phyloP scores from a whole-genome alignment of 1,140 invertebrate species.

The Magallana angulata region DNA sequence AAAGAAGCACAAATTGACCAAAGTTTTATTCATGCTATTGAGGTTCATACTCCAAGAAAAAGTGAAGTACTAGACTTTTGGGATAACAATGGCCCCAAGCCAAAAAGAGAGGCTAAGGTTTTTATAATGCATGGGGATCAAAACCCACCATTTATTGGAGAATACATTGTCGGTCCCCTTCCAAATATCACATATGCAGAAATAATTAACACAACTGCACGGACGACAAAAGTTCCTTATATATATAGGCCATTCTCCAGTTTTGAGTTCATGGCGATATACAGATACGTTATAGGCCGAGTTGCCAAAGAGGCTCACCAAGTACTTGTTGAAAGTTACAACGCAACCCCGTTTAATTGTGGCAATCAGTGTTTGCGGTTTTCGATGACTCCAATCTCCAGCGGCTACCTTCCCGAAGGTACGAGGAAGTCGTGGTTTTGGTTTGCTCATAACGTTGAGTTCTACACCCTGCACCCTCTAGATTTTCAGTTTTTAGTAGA shows the following conservation, averaged over 20 bases:
- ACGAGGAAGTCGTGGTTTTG: slow-evolving; percentile 67
- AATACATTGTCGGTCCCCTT: slow-evolving; percentile 72
- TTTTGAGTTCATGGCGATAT: slow-evolving; percentile 70
- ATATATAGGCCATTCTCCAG: slow-evolving; percentile 69
- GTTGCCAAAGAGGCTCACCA: slow-evolving; percentile 58
- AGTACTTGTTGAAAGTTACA: slow-evolving; percentile 72
- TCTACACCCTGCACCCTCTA: slow-evolving; percentile 61
- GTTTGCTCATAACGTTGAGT: slow-evolving; percentile 61
- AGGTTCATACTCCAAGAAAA: slow-evolving; percentile 68
- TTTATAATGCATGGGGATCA: slow-evolving; percentile 70
- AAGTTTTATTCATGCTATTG: slow-evolving; percentile 73
- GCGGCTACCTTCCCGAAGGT: slow-evolving; percentile 65
- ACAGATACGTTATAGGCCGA: slow-evolving; percentile 58
- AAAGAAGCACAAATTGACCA: slow-evolving; percentile 59
- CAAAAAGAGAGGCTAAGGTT: slow-evolving; percentile 67
- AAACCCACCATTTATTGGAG: slow-evolving; percentile 67
- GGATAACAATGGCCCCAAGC: slow-evolving; percentile 58
- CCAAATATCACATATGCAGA: slow-evolving; percentile 60
- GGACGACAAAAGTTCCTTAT: slow-evolving; percentile 68
- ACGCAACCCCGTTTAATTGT: slow-evolving; percentile 65
- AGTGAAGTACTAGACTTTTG: slow-evolving; percentile 66
- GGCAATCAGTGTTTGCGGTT: slow-evolving; percentile 67
- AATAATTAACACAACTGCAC: slow-evolving; percentile 55
- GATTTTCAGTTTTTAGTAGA: slow-evolving; percentile 67
- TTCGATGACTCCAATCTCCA: slow-evolving; percentile 71